Percentiles rank a stretch among this genome's conserved stretches.
Conservation (phyloP, 1,140 invertebrate species). For the Drosophila quadrilineata region DNA sequence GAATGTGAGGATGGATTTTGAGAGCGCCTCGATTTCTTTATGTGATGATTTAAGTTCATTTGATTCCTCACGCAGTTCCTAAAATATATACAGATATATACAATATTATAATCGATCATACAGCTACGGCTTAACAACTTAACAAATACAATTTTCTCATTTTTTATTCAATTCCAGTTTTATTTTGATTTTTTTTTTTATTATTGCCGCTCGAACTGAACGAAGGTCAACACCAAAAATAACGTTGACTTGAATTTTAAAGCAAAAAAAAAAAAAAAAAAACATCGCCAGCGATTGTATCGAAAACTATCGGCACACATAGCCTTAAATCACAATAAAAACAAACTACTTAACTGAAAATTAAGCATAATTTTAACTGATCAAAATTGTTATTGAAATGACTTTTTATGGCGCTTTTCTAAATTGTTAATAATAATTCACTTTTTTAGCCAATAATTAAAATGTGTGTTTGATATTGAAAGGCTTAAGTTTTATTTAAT, state of each 20-base stretch:
- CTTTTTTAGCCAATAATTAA: too few relatives aligned
- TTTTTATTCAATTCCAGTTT: constrained; percentile 62
- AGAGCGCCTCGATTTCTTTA: constrained; percentile 83
- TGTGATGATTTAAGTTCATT: constrained; percentile 83
- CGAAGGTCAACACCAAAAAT: constrained; percentile 48
- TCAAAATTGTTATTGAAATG: too few relatives aligned
- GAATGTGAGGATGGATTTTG: constrained; percentile 83
- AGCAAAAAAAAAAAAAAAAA: constrained; percentile 24
- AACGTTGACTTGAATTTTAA: constrained; percentile 34
- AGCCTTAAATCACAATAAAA: too few relatives aligned
- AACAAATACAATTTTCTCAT: constrained; percentile 20
- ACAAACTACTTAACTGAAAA: too few relatives aligned
- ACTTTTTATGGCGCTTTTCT: constrained; percentile 42
- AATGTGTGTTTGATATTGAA: too few relatives aligned
- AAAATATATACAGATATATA: constrained; percentile 21
- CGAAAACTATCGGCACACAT: too few relatives aligned
- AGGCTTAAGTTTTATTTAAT: too few relatives aligned
- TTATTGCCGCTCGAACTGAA: constrained; percentile 2
- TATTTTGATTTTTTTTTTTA: constrained; percentile 7
- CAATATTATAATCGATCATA: constrained; percentile 11
- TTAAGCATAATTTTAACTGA: too few relatives aligned
- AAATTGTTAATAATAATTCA: background rate
- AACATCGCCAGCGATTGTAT: too few relatives aligned
- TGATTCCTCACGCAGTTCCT: constrained; percentile 85
- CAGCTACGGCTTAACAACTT: background rate